phyloP scores from a whole-genome alignment of 92 coral and sea anemone genomes.

The Parazoanthus darwini region DNA sequence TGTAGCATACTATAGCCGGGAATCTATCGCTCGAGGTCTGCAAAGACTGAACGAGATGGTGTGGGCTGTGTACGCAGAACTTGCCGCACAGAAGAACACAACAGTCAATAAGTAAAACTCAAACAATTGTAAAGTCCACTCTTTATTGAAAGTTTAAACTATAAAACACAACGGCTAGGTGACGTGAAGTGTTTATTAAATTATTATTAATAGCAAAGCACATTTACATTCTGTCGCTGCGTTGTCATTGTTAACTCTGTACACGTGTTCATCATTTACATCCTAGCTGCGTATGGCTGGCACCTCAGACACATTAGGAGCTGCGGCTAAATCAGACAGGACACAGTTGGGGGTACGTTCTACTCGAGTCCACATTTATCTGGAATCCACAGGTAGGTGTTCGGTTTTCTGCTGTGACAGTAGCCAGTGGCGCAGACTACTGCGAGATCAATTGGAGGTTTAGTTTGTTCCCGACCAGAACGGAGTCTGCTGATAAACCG shows the following conservation, averaged over 20 bases:
- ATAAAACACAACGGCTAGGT: slow-evolving; percentile 36
- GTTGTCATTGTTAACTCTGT: slow-evolving; percentile 64
- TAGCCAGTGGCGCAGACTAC: slow-evolving; percentile 16
- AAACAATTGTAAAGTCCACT: slow-evolving; percentile 28
- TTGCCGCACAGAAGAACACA: neutral
- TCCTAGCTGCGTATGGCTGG: slow-evolving; percentile 58
- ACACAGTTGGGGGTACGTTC: slow-evolving; percentile 39
- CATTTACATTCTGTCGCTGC: slow-evolving; percentile 80
- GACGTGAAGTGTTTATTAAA: slow-evolving; percentile 65
- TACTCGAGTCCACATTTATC: slow-evolving; percentile 18
- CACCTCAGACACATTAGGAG: slow-evolving; percentile 22
- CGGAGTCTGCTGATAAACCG: slow-evolving; percentile 67
- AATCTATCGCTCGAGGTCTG: too few relatives aligned
- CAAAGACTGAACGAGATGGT: neutral
- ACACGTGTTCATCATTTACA: slow-evolving; percentile 89
- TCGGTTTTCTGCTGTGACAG: neutral
- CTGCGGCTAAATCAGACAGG: slow-evolving; percentile 3
- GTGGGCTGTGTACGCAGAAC: neutral
- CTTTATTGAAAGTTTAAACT: slow-evolving; percentile 41
- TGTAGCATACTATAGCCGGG: too few relatives aligned
- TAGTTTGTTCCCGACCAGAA: slow-evolving; percentile 83
- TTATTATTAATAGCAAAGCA: slow-evolving; percentile 84
- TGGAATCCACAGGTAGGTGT: neutral
- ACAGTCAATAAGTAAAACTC: neutral
- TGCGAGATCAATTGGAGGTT: slow-evolving; percentile 6